phyloP scores from a whole-genome alignment of 1,140 invertebrate species.

The Gryllus bimaculatus region DNA sequence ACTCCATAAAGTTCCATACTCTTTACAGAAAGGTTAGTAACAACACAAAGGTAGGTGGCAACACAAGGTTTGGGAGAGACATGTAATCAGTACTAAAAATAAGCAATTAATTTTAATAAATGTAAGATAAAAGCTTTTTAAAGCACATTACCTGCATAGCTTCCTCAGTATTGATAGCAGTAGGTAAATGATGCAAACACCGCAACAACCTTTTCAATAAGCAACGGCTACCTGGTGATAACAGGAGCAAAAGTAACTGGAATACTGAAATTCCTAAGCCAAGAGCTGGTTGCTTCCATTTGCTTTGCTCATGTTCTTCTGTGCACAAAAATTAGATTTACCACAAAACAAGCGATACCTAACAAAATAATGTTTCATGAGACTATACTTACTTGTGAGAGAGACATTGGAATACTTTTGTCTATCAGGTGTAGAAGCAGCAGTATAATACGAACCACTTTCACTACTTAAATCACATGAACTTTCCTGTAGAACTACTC shows the following conservation, averaged over 20 bases:
- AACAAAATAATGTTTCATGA: background rate
- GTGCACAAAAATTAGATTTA: background rate
- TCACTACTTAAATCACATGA: conserved; percentile 8
- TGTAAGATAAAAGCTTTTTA: too few relatives aligned
- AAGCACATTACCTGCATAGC: background rate
- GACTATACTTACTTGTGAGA: background rate
- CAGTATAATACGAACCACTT: conserved; percentile 17
- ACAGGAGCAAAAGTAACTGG: background rate
- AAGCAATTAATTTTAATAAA: too few relatives aligned
- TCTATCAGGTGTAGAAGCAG: conserved; percentile 9
- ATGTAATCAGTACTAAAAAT: too few relatives aligned
- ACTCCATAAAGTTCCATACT: too few relatives aligned
- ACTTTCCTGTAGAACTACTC: background rate
- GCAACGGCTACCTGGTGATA: background rate
- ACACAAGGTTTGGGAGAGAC: too few relatives aligned
- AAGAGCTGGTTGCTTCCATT: background rate
- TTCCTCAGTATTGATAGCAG: background rate
- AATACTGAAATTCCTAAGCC: background rate
- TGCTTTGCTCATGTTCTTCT: background rate
- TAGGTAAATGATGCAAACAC: background rate
- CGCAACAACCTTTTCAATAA: background rate
- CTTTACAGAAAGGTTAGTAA: too few relatives aligned
- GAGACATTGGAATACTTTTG: background rate
- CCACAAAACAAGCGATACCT: background rate
- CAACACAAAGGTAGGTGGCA: too few relatives aligned